Base-by-base conservation (phyloP, 2,888 invertebrate genomes). In the Slavum lentiscoides region DNA sequence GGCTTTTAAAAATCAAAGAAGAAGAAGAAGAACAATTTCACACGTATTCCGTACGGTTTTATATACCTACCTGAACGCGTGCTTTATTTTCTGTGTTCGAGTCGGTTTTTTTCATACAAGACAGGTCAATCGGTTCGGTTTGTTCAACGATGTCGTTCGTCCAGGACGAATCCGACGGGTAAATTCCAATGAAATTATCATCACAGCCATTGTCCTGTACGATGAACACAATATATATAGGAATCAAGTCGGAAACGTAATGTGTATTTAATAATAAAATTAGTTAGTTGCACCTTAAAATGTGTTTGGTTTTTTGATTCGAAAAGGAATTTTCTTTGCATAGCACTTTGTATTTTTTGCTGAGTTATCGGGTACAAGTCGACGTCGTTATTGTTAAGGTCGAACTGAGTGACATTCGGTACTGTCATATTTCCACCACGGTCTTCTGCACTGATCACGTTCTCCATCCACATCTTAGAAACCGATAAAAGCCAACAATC, bases 51-150 rank as follows among this genome's bases (percentile, higher is more conserved):
- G 13, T 61, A 23, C 59, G 23, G 61, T 4, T 43, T 6, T 39
- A 17, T 64, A 30, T 30, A 30, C 1, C 30, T 30, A 66, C 66
- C 43, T 72, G 21, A 13, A 39, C 0, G 0, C 1, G 21, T 13
- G 21, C 21, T 39, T n/a, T 64, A 23, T 72, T 64, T 23, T 19
- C 30, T 5, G 39, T 4, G 0, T 58, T 61, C 37, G 9, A 23
- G 39, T 64, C 66, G 5, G 15, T n/a, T 9, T 58, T 66, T 64
- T 72, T 72, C 11, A 13, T 23, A n/a, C 62, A 80, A 64, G 80
- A 80, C 2, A 80, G 64, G 15, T 80, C 80, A 9, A 70, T 62
- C 1, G 80, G 80, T 64, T 75, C 75, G 15, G 17, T 68, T 75
- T 75, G 75, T 59, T 75, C 75, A 6, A 17, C 13, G 37, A 19